Evolutionary conservation across 2,113 vertebrate genomes (phyloP), one percentile per base, ranked within the genome.

Genomic region (Ceratotherium simum): DNA sequence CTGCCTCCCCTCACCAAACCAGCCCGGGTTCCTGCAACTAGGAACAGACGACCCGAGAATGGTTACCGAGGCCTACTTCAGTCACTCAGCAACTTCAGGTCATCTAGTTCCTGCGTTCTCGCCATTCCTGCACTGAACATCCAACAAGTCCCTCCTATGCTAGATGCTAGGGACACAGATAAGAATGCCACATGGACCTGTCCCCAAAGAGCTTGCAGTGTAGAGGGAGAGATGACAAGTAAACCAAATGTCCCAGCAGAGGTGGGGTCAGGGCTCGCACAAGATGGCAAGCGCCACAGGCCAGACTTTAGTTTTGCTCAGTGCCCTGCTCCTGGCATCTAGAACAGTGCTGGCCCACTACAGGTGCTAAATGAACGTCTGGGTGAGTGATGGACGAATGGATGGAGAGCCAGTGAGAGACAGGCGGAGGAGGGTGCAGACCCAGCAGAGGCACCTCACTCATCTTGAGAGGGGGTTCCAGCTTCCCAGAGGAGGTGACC

Each of bases 301-400:
- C 5, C 5, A 3, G 79, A 20, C 10, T 16, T n/a, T 12, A 8
- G 62, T 39, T 33, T 23, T n/a, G 69, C 64, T 13, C 25, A 1
- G 11, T 0, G 39, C 48, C 70, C 13, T 0, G 2, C 42, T 78
- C 20, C 2, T 6, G 4, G 78, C 6, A 5, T 6, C 5, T 0
- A 33, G 17, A 51, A 56, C 7, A 0, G 54, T 58, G 56, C 42
- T 17, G 51, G 72, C 73, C 51, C 2, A 27, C 4, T 6, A 7
- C 79, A 54, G 70, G 46, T 8, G 62, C 69, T 56, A 27, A 36
- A 23, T 2, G 27, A 17, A 33, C 4, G 10, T 54, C 51, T 3
- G 4, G 76, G 8, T 20, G 27, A 87, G 25, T 6, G 31, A 21
- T 21, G 60, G 27, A 4, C 3, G 42, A 56, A n/a, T 6, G 21